Percentiles rank a stretch among this genome's conserved stretches.
These are phyloP conservation scores for Noctilio leporinus DNA, from an alignment of 2,113 vertebrate species.

Conservation along the genomic window DNA sequence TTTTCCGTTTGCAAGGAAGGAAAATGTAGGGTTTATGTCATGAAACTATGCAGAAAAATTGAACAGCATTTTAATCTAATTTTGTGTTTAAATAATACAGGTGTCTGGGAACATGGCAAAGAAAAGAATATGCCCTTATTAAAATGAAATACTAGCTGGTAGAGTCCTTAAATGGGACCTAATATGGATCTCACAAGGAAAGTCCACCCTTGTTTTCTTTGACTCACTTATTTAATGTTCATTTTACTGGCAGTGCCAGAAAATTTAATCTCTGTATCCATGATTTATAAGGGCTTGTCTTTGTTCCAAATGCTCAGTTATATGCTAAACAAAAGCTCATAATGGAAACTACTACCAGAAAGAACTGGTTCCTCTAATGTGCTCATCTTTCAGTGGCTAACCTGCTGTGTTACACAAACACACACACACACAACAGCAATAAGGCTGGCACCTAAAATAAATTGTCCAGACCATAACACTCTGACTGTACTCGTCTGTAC, in stretches of 20 bases:
- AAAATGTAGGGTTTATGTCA: not conserved
- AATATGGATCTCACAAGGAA: not conserved
- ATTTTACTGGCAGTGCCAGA: not conserved
- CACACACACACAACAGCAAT: not conserved
- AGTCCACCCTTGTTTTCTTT: not conserved
- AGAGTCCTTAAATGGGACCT: constrained; percentile 19
- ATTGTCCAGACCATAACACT: not conserved
- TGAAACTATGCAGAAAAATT: not conserved
- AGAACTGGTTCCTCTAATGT: not conserved
- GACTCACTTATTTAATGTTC: constrained; percentile 43
- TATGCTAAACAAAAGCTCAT: not conserved
- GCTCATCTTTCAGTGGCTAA: not conserved
- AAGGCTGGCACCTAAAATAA: not conserved
- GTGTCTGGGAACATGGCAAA: not conserved
- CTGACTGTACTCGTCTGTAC: not conserved
- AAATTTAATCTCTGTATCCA: constrained; percentile 36
- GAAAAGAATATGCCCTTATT: not conserved
- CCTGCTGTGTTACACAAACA: not conserved
- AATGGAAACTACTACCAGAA: not conserved
- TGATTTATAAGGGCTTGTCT: constrained; percentile 40
- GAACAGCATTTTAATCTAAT: constrained; percentile 1
- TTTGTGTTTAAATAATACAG: constrained; percentile 30
- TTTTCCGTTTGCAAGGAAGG: constrained; percentile 13
- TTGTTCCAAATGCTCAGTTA: constrained; percentile 27
- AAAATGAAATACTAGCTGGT: not conserved